Evolutionary conservation across 2,797 vertebrate genomes (phyloP).

Genomic region (Enteromius viviparus): DNA sequence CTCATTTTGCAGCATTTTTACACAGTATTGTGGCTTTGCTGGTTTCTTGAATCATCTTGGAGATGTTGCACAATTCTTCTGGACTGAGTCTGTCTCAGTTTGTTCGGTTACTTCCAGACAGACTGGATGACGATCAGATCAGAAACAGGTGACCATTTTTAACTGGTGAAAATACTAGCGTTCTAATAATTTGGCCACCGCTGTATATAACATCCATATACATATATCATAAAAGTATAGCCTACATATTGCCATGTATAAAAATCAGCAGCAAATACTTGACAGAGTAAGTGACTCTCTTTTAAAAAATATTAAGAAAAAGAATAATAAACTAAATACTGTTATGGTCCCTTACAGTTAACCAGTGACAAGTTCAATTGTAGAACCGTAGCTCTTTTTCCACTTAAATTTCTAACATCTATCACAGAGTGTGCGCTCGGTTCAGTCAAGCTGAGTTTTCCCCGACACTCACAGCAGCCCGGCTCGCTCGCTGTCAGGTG

Average conservation of each 20-base stretch:
- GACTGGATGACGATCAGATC: not conserved
- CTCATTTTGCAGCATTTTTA: too few relatives aligned
- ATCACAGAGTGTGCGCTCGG: not conserved
- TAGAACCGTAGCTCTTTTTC: not conserved
- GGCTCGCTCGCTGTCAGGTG: constrained; percentile 32
- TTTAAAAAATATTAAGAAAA: not conserved
- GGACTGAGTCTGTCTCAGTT: too few relatives aligned
- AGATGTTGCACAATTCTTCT: too few relatives aligned
- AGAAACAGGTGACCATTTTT: not conserved
- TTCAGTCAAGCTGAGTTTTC: not conserved
- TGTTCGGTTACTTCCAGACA: not conserved
- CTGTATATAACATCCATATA: too few relatives aligned
- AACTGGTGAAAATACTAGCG: too few relatives aligned
- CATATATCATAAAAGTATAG: not conserved
- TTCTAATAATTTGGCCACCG: too few relatives aligned
- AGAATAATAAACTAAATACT: not conserved
- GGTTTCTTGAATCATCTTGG: too few relatives aligned
- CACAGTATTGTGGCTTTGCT: too few relatives aligned
- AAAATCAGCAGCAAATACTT: not conserved
- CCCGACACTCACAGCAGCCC: constrained; percentile 12
- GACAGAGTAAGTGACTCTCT: not conserved
- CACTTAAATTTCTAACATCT: not conserved
- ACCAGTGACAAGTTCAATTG: not conserved
- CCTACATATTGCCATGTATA: not conserved
- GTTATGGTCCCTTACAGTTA: not conserved